These are phyloP conservation scores for Eudyptes chrysolophus DNA, from an alignment of 2,113 vertebrate genomes.

Conservation along the genomic window DNA sequence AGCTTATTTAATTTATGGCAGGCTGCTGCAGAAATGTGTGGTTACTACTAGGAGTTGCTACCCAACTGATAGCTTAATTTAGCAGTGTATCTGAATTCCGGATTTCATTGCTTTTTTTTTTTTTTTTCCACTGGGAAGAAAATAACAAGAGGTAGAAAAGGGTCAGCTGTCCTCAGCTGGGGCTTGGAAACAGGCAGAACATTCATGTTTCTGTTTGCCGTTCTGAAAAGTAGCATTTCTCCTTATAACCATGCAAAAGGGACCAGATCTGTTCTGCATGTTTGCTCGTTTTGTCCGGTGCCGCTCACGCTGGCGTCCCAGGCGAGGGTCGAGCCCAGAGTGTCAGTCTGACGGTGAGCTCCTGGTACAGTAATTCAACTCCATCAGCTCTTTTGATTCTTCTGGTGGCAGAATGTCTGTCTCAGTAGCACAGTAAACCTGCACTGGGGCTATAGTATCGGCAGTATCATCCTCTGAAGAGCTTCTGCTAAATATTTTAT, in stretches of 20 bases:
- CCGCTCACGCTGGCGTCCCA: neutral
- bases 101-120: neutral
- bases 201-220: neutral
- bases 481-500: conserved; percentile 66
- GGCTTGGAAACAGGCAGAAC: neutral
- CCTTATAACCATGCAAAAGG: neutral
- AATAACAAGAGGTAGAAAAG: neutral
- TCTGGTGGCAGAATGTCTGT: conserved; percentile 24
- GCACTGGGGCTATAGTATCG: neutral
- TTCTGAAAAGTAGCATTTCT: neutral
- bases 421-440: conserved; percentile 20
- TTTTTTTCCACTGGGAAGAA: neutral
- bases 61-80: neutral
- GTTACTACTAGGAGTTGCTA: neutral
- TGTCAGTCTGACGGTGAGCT: neutral
- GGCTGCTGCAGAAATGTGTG: neutral
- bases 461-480: conserved; percentile 45
- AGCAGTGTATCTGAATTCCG: neutral
- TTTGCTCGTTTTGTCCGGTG: accelerated
- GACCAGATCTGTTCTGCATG: accelerated
- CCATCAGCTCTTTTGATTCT: conserved; percentile 10
- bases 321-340: neutral
- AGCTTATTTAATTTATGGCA: neutral
- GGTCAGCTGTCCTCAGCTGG: neutral
- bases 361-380: neutral